Conservation (phyloP, 2,888 invertebrate species). For the Cataglyphis albicans region DNA sequence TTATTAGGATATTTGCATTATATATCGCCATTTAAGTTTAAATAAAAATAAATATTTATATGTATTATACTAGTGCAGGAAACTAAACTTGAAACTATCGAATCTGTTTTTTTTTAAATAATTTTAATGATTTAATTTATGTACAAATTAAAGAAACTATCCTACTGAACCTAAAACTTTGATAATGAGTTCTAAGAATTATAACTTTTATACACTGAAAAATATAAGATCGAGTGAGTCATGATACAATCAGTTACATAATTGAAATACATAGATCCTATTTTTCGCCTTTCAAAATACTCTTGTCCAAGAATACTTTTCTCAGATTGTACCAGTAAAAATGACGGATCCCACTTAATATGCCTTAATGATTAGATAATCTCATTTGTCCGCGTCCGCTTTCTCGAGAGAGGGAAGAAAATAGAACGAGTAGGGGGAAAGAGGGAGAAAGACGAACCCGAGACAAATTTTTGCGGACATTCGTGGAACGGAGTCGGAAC, state of each 20-base stretch:
- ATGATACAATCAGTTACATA: neutral
- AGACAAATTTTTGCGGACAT: conserved; percentile 9
- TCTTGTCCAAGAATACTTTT: neutral
- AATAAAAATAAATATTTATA: too few relatives aligned
- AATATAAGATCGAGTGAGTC: too few relatives aligned
- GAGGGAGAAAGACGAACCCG: neutral
- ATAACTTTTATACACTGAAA: neutral
- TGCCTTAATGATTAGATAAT: neutral
- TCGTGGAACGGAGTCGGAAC: neutral
- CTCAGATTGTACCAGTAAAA: neutral
- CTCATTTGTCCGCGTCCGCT: neutral
- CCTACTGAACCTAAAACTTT: neutral
- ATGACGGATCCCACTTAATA: neutral
- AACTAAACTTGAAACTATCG: neutral
- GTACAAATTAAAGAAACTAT: neutral
- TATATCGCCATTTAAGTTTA: too few relatives aligned
- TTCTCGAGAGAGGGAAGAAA: neutral
- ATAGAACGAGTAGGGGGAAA: neutral
- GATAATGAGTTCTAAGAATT: neutral
- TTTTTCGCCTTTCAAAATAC: neutral
- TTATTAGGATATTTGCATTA: too few relatives aligned
- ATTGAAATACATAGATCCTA: neutral
- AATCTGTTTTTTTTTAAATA: neutral
- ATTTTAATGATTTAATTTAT: neutral
- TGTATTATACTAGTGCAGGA: neutral